phyloP scores from a whole-genome alignment of 2,797 vertebrate genomes.

The Acipenser ruthenus region DNA sequence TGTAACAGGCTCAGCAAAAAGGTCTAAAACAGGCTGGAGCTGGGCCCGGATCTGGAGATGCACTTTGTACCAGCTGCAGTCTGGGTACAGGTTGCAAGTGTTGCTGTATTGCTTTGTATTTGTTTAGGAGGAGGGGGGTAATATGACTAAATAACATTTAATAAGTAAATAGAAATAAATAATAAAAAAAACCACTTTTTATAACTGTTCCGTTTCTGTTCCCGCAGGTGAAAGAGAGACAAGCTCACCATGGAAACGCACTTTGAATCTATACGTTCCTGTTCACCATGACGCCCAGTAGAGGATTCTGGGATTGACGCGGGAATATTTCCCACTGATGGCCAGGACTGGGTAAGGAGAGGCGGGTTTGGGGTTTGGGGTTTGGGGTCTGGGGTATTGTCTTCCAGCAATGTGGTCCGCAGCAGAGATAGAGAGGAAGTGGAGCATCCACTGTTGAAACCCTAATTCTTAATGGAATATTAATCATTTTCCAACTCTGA shows the following conservation, averaged over 20 bases:
- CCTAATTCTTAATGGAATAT: too few relatives aligned
- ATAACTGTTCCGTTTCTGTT: slow-evolving; percentile 17
- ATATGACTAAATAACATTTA: background rate
- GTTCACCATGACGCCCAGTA: slow-evolving; percentile 64
- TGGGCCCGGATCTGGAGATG: too few relatives aligned
- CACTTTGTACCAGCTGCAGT: too few relatives aligned
- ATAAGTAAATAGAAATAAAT: too few relatives aligned
- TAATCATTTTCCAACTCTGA: too few relatives aligned
- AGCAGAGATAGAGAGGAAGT: too few relatives aligned
- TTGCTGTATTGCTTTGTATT: background rate
- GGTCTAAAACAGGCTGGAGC: too few relatives aligned
- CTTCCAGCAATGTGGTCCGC: too few relatives aligned
- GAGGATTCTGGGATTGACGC: slow-evolving; percentile 68
- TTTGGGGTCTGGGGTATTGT: too few relatives aligned
- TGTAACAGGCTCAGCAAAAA: too few relatives aligned
- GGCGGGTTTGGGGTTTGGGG: too few relatives aligned
- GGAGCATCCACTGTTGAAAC: too few relatives aligned
- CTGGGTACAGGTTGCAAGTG: background rate
- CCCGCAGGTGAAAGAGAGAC: slow-evolving; percentile 61
- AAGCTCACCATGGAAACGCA: slow-evolving; percentile 49
- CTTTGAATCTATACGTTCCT: slow-evolving; percentile 52
- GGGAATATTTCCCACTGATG: slow-evolving; percentile 72
- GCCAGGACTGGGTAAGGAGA: slow-evolving; percentile 77
- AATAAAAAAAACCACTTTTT: background rate
- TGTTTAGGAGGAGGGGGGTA: background rate